phyloP scores from a whole-genome alignment of 2,797 vertebrate species.

The Antrozous pallidus region DNA sequence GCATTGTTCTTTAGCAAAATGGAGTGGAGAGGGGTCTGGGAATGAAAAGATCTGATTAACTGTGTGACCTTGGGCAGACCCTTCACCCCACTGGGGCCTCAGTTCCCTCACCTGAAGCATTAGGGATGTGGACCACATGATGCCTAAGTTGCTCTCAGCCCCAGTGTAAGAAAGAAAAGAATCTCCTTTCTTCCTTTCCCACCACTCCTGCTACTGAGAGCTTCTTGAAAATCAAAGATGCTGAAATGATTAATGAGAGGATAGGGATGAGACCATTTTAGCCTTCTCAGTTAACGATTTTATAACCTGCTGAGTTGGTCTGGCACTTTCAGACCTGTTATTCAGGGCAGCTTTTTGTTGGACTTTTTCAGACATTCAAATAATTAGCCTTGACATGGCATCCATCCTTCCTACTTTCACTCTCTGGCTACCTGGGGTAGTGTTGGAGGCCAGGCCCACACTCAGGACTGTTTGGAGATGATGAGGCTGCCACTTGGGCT shows the following conservation, averaged over 20 bases:
- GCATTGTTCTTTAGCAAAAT: neutral
- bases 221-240: neutral
- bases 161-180: neutral
- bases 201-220: neutral
- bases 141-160: neutral
- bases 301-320: slow-evolving; percentile 28
- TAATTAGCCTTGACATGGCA: neutral
- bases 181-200: neutral
- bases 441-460: neutral
- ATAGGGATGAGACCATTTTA: neutral
- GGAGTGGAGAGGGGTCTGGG: neutral
- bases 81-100: neutral
- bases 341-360: neutral
- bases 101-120: neutral
- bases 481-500: neutral
- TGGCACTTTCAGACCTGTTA: slow-evolving; percentile 34
- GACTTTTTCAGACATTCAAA: slow-evolving; percentile 13
- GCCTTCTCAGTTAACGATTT: slow-evolving; percentile 3
- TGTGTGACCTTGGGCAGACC: neutral
- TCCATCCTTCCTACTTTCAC: neutral
- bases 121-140: neutral
- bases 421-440: neutral
- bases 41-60: neutral
- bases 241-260: neutral
- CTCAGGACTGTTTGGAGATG: neutral